Evolutionary conservation across 2,797 vertebrate species (phyloP).

Genomic region (Setipinna tenuifilis): DNA sequence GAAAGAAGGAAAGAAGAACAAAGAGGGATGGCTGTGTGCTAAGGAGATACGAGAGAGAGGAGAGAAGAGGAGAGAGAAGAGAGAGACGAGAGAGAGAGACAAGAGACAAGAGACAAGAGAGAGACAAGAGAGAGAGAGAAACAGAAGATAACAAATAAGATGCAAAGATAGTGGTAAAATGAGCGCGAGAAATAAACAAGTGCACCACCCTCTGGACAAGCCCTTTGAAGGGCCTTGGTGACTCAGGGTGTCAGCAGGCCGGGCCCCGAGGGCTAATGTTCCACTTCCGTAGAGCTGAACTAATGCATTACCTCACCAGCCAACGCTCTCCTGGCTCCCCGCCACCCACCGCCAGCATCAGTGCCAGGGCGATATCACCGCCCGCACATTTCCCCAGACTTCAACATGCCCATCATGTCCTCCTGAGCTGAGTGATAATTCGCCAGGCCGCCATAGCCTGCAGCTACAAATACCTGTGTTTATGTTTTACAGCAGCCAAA

Average conservation of each 20-base stretch:
- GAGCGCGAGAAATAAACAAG: constrained; percentile 29
- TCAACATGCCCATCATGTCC: not conserved
- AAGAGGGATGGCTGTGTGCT: not conserved
- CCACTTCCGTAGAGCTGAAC: constrained; percentile 48
- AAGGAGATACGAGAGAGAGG: not conserved
- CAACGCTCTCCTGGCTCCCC: not conserved
- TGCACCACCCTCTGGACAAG: constrained; percentile 46
- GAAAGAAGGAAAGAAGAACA: no score
- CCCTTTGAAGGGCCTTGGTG: constrained; percentile 54
- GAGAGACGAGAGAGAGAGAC: constrained; percentile 10
- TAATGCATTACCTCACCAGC: constrained; percentile 36
- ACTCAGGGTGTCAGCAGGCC: constrained; percentile 46
- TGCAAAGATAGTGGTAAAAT: constrained; percentile 15
- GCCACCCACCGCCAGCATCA: not conserved
- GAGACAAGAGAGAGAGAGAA: constrained; percentile 3
- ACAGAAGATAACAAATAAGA: constrained; percentile 39
- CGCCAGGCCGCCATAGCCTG: not conserved
- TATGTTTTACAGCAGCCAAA: not conserved
- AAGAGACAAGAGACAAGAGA: not conserved
- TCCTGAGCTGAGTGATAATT: not conserved
- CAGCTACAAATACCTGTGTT: not conserved
- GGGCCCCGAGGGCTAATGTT: constrained; percentile 43
- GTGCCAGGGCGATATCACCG: not conserved
- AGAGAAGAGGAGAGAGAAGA: constrained; percentile 23
- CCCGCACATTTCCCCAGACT: not conserved